Base-by-base conservation (phyloP, 2,113 vertebrate genomes). In the Salvelinus fontinalis region DNA sequence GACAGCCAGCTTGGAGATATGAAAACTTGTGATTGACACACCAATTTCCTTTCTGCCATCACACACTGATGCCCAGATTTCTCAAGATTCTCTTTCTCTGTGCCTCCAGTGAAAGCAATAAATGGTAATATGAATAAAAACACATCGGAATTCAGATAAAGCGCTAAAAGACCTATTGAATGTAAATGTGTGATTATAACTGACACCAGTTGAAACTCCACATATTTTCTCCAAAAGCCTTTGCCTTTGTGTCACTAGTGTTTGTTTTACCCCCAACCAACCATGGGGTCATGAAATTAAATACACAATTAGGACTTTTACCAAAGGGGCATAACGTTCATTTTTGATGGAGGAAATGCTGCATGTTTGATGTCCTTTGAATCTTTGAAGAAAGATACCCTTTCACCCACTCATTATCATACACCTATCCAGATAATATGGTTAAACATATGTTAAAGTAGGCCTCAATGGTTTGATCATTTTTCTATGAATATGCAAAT, bases 11-110 rank as follows among this genome's bases (percentile, higher is more conserved):
- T 81, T 29, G 81, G 69, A 87, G 85, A 87, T 89, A 89, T 87
- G 87, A 87, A 82, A 83, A 83, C 85, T 84, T 75, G 71, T 87
- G 87, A 89, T 82, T 89, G 87, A 87, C 87, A 83, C 82, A 79
- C 83, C 87, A 89, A 89, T 89, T 89, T 89, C 87, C 82, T 84
- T 81, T 78, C 85, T 87, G 85, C 83, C 85, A 82, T 78, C 73
- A 69, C 29, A 39, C 73, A 18, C 80, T 80, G 74, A 79, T 75
- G 79, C 73, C 73, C 79, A 68, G 75, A 83, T 81, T 86, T 85
- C 81, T 89, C 83, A 85, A 85, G 84, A 85, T 85, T 79, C 70
- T 75, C 81, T 80, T 71, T 67, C 57, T 71, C 73, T 75, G 64
- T 67, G 73, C 75, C 80, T 82, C 87, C 81, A 75, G 78, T 77